A percentile compares a stretch with the other conserved stretches of the same genome.
These are phyloP conservation scores for Drosophila cyrtoloma DNA, from an alignment of 2,888 invertebrate genomes.

Conservation along the genomic window DNA sequence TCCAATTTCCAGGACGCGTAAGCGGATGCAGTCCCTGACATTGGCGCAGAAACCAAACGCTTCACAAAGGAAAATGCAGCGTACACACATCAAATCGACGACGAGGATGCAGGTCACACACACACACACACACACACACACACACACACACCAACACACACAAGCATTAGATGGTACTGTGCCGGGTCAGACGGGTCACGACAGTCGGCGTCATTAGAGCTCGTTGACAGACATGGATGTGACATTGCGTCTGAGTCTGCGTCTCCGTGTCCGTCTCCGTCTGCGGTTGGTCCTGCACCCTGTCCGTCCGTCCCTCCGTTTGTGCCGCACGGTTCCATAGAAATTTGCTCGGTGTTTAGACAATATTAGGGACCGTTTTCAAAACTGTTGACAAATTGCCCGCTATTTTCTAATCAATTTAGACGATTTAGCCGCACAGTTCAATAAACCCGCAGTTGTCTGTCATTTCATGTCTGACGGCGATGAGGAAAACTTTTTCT, in stretches of 20 bases:
- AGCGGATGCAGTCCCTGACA: constrained; percentile 71
- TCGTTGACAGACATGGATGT: constrained; percentile 63
- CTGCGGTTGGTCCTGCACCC: constrained; percentile 10
- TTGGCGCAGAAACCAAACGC: constrained; percentile 34
- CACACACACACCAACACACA: constrained; percentile 8
- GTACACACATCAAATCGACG: constrained; percentile 30
- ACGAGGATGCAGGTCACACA: constrained; percentile 52
- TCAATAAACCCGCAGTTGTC: constrained; percentile 64
- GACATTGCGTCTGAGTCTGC: constrained; percentile 59
- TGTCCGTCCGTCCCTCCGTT: constrained; percentile 35
- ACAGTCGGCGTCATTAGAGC: constrained; percentile 43
- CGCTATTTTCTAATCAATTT: constrained; percentile 72
- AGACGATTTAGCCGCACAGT: constrained; percentile 39
- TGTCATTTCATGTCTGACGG: constrained; percentile 53
- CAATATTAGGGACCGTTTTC: constrained; percentile 70
- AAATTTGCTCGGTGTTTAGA: constrained; percentile 71
- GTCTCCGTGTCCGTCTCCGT: constrained; percentile 36
- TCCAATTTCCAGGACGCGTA: constrained; percentile 72
- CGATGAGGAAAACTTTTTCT: constrained; percentile 70
- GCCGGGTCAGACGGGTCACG: constrained; percentile 30
- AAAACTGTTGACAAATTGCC: constrained; percentile 68
- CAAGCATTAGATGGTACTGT: constrained; percentile 5
- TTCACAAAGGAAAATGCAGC: constrained; percentile 40
- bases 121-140: background rate
- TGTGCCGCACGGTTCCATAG: constrained; percentile 39